A percentile compares a stretch with the other conserved stretches of the same genome.
phyloP scores from a whole-genome alignment of 2,797 vertebrate species.

The Neoniphon sammara region DNA sequence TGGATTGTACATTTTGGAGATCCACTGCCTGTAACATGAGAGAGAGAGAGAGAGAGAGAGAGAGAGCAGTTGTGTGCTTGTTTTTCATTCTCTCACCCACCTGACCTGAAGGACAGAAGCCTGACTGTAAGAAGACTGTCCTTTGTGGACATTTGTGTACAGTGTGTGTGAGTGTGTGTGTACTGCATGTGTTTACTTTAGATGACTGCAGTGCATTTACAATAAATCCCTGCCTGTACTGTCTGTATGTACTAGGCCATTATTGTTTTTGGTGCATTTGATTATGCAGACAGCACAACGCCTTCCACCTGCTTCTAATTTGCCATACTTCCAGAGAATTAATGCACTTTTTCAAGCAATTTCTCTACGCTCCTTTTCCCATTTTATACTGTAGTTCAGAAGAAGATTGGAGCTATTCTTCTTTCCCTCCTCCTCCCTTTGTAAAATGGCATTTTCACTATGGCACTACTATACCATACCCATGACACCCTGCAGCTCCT shows the following conservation, averaged over 20 bases:
- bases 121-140: background rate
- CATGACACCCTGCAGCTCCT: slow-evolving; percentile 61
- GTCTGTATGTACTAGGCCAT: slow-evolving; percentile 26
- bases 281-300: slow-evolving; percentile 31
- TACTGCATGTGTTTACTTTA: slow-evolving; percentile 10
- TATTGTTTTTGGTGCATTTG: slow-evolving; percentile 27
- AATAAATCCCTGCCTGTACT: background rate
- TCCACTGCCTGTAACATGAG: slow-evolving; percentile 50
- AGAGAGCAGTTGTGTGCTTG: slow-evolving; percentile 30
- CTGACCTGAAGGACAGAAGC: slow-evolving; percentile 37
- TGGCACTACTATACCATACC: slow-evolving; percentile 43
- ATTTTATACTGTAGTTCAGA: slow-evolving; percentile 51
- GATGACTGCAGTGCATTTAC: slow-evolving; percentile 27
- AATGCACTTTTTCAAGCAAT: background rate
- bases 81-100: slow-evolving; percentile 48
- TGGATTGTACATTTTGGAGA: slow-evolving; percentile 4
- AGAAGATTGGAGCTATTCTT: slow-evolving; percentile 62
- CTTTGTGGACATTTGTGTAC: background rate
- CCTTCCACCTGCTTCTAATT: slow-evolving; percentile 36
- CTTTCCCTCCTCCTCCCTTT: slow-evolving; percentile 13
- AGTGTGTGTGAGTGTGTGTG: background rate
- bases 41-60: too few species aligned
- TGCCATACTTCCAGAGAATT: slow-evolving; percentile 35
- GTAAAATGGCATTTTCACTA: slow-evolving; percentile 55
- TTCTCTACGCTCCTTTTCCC: slow-evolving; percentile 27